These are phyloP conservation scores for Aethes cnicana DNA, from an alignment of 2,888 invertebrate genomes.

Conservation along the genomic window DNA sequence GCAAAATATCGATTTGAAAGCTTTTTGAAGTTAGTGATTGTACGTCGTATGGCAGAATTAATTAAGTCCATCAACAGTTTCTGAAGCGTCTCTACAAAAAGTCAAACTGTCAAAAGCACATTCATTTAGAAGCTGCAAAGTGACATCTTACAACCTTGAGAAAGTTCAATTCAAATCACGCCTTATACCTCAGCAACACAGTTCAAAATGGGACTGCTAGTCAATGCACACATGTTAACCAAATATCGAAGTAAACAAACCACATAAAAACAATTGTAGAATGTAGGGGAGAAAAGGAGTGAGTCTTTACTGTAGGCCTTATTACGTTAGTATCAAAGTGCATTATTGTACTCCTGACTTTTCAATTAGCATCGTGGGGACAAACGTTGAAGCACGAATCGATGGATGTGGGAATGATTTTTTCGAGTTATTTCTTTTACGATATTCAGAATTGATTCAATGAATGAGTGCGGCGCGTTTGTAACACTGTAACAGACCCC, in stretches of 20 bases:
- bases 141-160: constrained; percentile 27
- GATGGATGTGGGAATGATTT: constrained; percentile 13
- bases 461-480: neutral
- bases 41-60: too few relatives aligned
- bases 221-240: constrained; percentile 38
- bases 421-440: neutral
- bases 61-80: neutral
- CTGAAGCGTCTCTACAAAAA: neutral
- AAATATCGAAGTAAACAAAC: constrained; percentile 41
- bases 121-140: constrained; percentile 13
- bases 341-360: too few relatives aligned
- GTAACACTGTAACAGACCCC: too few relatives aligned
- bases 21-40: too few relatives aligned
- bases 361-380: constrained; percentile 7
- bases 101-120: neutral
- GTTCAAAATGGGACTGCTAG: neutral
- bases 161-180: constrained; percentile 1
- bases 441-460: neutral
- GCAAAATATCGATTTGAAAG: too few relatives aligned
- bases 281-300: too few relatives aligned
- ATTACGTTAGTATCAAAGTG: too few relatives aligned
- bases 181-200: neutral
- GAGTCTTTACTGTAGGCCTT: too few relatives aligned
- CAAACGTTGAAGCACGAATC: constrained; percentile 24
- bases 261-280: constrained; percentile 38